Evolutionary conservation across 2,113 vertebrate genomes (phyloP).

Genomic region (Daboia siamensis): DNA sequence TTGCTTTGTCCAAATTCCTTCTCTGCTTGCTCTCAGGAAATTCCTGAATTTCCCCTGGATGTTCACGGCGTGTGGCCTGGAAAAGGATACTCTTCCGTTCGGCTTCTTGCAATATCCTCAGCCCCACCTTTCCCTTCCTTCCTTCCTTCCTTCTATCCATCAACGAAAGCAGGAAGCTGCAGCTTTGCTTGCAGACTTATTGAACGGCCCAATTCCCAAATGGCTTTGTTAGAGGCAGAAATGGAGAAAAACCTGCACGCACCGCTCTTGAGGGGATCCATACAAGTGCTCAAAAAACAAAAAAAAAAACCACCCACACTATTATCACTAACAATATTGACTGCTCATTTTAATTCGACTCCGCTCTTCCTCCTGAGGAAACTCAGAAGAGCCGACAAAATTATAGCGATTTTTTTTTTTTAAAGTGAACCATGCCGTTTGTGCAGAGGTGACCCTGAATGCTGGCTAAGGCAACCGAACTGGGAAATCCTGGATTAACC

Average conservation of each 20-base stretch:
- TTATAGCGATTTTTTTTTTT: not conserved
- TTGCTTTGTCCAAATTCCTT: not conserved
- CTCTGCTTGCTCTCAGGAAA: not conserved
- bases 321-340: not conserved
- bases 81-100: not conserved
- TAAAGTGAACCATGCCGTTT: not conserved
- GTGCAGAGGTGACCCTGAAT: not conserved
- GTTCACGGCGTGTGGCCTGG: not conserved
- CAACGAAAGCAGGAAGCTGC: not conserved
- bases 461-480: not conserved
- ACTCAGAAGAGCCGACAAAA: not conserved
- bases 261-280: not conserved
- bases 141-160: not conserved
- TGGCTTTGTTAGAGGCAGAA: not conserved
- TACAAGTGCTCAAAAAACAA: not conserved
- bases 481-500: not conserved
- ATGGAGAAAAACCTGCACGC: rapidly evolving
- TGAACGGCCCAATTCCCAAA: not conserved
- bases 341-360: not conserved
- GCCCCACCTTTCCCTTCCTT: not conserved
- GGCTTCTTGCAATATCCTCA: not conserved
- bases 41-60: not conserved
- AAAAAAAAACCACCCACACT: not conserved
- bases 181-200: not conserved
- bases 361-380: not conserved